Evolutionary conservation across 2,888 invertebrate species (phyloP).

Genomic region (Mesoligia furuncula): DNA sequence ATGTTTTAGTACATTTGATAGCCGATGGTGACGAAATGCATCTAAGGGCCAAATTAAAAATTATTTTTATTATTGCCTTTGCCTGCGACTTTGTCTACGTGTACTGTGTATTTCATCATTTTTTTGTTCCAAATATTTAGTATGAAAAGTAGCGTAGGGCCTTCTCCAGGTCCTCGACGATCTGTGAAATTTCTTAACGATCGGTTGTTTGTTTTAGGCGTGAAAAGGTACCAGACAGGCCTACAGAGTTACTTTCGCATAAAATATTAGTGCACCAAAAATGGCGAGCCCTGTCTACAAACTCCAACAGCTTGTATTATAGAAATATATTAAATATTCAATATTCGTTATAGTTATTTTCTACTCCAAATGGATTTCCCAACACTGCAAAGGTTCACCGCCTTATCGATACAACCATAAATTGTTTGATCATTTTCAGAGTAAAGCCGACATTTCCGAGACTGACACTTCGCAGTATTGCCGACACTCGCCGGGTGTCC

Average conservation of each 20-base stretch:
- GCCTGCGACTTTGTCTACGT: background rate
- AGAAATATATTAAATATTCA: too few species aligned
- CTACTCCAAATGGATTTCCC: conserved; percentile 48
- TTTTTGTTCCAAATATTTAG: background rate
- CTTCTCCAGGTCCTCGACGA: background rate
- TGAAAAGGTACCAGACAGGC: background rate
- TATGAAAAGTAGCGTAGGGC: background rate
- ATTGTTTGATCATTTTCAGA: conserved; percentile 72
- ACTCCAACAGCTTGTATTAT: background rate
- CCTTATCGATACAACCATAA: conserved; percentile 78
- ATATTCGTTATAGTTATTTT: background rate
- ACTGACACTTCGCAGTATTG: conserved; percentile 4
- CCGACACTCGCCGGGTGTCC: conserved; percentile 30
- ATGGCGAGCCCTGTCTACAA: background rate
- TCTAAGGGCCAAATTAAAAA: background rate
- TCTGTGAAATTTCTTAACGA: background rate
- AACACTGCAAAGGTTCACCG: conserved; percentile 69
- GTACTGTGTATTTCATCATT: background rate
- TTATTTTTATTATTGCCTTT: background rate
- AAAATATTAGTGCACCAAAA: background rate
- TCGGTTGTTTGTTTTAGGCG: background rate
- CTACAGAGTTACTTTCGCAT: background rate
- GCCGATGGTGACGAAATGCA: background rate
- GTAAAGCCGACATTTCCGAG: conserved; percentile 31
- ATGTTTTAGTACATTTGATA: background rate